Evolutionary conservation across 2,113 vertebrate genomes (phyloP), one percentile per base, ranked within the genome.

Genomic region (Arenaria interpres): DNA sequence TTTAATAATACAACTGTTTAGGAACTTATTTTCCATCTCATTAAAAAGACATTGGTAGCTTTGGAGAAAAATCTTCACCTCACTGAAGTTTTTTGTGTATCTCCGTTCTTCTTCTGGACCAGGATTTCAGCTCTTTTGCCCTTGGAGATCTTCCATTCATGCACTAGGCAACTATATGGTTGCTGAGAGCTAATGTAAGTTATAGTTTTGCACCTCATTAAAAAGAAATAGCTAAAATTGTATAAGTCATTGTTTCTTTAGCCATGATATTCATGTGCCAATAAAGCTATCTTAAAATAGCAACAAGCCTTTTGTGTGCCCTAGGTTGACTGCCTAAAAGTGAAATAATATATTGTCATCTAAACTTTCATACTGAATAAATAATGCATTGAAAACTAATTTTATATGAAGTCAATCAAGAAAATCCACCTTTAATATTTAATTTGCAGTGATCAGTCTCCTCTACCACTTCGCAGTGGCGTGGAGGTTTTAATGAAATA

Each of bases 391-490:
- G 33, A 91, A 94, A 97, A 83, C 51, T 85, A 85, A 80, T 80
- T 97, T 89, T 57, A 35, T 48, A 85, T 74, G 32, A 85, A 94
- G 30, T 73, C 28, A 89, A 62, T 80, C 3, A 41, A 76, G 45
- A 90, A 85, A 75, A 54, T 32, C 22, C 28, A 85, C 35, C 21
- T 88, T 88, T 54, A 94, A 57, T 91, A 88, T 94, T 94, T 92
- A 57, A 89, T 92, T 83, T 85, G 14, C 68, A 77, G 18, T 37
- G 16, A 85, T 77, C 35, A 89, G 43, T 59, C 46, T 87, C 59
- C 54, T 71, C 35, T 14, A 21, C 7, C 59, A 45, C 22, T 28
- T 50, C 7, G 2, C 22, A 85, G 22, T 3, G 1, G 1, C 81
- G 14, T 59, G 21, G 25, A 76, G 4, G 22, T 75, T 97, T 28